Percentiles rank a stretch among this genome's conserved stretches.
These are phyloP conservation scores for Thalassophryne amazonica DNA, from an alignment of 2,797 vertebrate species.

Conservation along the genomic window DNA sequence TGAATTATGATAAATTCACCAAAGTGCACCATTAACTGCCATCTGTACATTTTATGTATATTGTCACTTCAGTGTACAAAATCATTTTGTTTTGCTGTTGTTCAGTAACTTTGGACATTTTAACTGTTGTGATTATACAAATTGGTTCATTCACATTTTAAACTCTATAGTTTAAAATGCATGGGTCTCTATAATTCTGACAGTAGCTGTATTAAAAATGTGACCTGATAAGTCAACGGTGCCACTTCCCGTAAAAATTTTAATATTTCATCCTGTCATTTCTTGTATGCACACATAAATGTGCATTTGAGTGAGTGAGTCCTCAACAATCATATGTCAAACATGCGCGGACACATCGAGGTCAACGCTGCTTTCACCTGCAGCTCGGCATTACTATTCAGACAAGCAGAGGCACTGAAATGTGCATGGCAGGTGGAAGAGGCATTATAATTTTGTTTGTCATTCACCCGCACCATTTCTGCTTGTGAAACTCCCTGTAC, in stretches of 20 bases:
- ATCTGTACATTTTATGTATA: too few species aligned
- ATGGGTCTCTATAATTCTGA: too few species aligned
- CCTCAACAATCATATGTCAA: neutral
- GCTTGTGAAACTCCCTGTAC: conserved; percentile 34
- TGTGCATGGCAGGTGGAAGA: neutral
- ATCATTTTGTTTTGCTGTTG: too few species aligned
- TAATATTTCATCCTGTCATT: neutral
- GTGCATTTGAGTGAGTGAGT: neutral
- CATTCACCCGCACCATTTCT: conserved; percentile 35
- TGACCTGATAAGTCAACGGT: neutral
- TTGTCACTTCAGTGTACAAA: too few species aligned
- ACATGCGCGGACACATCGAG: neutral
- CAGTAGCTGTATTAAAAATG: too few species aligned
- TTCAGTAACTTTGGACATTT: too few species aligned
- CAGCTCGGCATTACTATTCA: conserved; percentile 12
- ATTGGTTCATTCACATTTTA: too few species aligned
- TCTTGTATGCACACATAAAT: neutral
- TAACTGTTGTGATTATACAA: too few species aligned
- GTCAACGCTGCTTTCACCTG: conserved; percentile 5
- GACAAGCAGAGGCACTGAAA: conserved; percentile 10
- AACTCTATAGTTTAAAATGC: too few species aligned
- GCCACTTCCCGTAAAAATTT: too few species aligned
- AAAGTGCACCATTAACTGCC: too few species aligned
- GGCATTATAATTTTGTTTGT: conserved; percentile 45
- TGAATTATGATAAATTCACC: too few species aligned